Evolutionary conservation across 23 tunicate genomes (phyloP).

Genomic region (Aplidium turbinatum): DNA sequence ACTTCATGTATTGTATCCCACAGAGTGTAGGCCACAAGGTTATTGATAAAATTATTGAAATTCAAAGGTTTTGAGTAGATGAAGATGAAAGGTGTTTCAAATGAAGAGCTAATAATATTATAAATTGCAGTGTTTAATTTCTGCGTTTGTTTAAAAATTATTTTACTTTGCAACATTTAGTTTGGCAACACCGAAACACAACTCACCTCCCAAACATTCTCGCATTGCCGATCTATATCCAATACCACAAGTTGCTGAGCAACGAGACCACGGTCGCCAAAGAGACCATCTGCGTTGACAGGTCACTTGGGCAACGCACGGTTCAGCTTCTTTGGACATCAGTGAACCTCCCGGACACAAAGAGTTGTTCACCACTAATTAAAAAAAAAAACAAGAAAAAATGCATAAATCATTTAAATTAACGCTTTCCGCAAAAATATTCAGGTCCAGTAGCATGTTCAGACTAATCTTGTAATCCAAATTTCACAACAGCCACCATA

Average conservation of each 20-base stretch:
- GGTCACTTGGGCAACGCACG: not conserved
- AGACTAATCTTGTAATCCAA: too few species aligned
- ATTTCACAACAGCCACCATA: too few species aligned
- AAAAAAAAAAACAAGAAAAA: not conserved
- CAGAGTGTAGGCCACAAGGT: too few species aligned
- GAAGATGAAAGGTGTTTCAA: not conserved
- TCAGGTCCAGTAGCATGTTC: not conserved
- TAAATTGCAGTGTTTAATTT: too few species aligned
- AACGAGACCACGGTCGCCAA: conserved; percentile 25
- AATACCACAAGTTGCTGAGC: conserved; percentile 26
- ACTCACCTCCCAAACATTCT: conserved; percentile 25
- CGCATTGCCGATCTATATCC: conserved; percentile 7
- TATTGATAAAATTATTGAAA: too few species aligned
- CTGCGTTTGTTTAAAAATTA: too few species aligned
- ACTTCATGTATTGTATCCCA: too few species aligned
- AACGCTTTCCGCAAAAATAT: not conserved
- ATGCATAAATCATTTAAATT: not conserved
- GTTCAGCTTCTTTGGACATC: conserved; percentile 1
- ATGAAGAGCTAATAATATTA: too few species aligned
- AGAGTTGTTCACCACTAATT: not conserved
- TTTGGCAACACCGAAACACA: too few species aligned
- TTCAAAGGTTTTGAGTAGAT: too few species aligned
- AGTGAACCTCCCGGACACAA: conserved; percentile 14
- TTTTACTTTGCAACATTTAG: too few species aligned
- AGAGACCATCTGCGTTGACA: conserved; percentile 9